A percentile compares a stretch with the other conserved stretches of the same genome.
phyloP scores from a whole-genome alignment of 92 coral and sea anemone species.

The Epizoanthus fatuus region DNA sequence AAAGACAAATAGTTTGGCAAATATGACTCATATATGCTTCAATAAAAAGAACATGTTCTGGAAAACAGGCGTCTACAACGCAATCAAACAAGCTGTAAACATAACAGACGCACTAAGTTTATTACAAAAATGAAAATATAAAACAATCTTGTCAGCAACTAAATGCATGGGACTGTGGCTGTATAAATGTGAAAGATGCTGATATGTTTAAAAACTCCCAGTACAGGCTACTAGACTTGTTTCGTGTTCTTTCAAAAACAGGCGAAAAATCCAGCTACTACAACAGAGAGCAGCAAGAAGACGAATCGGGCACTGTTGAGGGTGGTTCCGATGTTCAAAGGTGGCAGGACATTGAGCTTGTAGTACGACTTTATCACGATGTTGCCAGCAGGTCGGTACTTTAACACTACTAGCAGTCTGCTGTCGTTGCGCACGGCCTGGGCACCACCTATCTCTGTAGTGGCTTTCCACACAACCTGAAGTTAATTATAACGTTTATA shows the following conservation, averaged over 20 bases:
- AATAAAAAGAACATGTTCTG: no score
- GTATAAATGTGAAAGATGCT: no score
- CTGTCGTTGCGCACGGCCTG: slow-evolving; percentile 64
- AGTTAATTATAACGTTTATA: background rate
- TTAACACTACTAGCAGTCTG: slow-evolving; percentile 50
- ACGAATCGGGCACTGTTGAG: background rate
- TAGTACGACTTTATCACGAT: slow-evolving; percentile 15
- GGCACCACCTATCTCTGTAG: slow-evolving; percentile 70
- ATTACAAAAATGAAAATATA: no score
- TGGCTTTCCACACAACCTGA: slow-evolving; percentile 69
- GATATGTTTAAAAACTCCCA: no score
- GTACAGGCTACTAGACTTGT: no score
- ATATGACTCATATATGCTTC: no score
- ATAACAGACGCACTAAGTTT: no score
- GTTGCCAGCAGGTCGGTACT: slow-evolving; percentile 69
- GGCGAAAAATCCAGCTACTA: background rate
- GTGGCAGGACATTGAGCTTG: slow-evolving; percentile 52
- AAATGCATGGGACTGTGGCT: no score
- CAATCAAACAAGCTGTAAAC: no score
- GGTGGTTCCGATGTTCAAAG: slow-evolving; percentile 5
- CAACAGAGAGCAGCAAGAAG: background rate
- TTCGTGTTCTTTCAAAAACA: background rate
- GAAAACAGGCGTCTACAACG: no score
- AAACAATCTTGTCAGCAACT: no score
- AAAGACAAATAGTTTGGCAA: no score